Evolutionary conservation across 2,888 invertebrate genomes (phyloP).

Genomic region (Sesia bembeciformis): DNA sequence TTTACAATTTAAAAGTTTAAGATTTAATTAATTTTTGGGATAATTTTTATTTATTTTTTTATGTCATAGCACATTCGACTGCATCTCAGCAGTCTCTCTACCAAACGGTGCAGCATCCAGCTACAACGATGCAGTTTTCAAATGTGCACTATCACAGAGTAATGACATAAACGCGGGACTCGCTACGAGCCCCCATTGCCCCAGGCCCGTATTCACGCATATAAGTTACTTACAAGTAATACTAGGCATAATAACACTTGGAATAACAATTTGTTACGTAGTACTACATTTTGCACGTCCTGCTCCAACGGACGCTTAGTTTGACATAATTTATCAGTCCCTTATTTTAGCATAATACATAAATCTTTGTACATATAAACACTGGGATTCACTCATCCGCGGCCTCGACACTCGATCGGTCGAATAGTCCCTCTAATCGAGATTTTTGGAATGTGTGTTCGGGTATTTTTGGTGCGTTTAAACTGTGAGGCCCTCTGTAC

Average conservation of each 20-base stretch:
- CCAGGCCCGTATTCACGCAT: conserved; percentile 69
- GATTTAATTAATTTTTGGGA: conserved; percentile 73
- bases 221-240: conserved; percentile 62
- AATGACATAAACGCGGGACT: conserved; percentile 68
- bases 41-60: conserved; percentile 65
- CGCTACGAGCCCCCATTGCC: conserved; percentile 61
- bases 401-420: conserved; percentile 9
- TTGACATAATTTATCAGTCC: conserved; percentile 40
- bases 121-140: conserved; percentile 36
- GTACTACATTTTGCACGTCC: conserved; percentile 56
- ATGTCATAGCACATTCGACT: conserved; percentile 62
- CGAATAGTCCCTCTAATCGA: conserved; percentile 5
- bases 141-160: conserved; percentile 72
- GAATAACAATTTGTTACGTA: conserved; percentile 63
- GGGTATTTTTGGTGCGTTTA: conserved; percentile 51
- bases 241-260: conserved; percentile 64
- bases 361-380: conserved; percentile 57
- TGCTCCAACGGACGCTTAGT: conserved; percentile 39
- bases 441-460: conserved; percentile 46
- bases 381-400: conserved; percentile 12
- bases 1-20: conserved; percentile 66
- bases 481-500: conserved; percentile 84
- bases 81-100: neutral
- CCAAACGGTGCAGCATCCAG: neutral
- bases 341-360: conserved; percentile 27